phyloP scores from a whole-genome alignment of 2,113 vertebrate species.

The Pseudopipra pipra region DNA sequence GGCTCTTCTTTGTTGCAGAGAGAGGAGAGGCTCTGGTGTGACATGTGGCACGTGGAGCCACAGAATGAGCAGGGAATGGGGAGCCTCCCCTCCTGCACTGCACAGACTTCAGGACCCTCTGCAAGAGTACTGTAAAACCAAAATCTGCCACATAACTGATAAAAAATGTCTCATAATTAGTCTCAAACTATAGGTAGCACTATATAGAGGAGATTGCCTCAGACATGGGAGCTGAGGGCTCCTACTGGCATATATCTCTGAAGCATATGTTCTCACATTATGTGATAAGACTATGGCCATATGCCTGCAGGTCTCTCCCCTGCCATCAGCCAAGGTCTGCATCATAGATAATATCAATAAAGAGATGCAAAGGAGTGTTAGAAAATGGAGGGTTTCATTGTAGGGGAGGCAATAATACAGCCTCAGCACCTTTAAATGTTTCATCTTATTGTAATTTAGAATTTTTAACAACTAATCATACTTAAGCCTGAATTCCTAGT shows the following conservation, averaged over 20 bases:
- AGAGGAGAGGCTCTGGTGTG: neutral
- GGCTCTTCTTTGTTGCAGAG: neutral
- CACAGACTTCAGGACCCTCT: neutral
- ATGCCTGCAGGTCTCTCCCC: neutral
- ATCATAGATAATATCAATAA: neutral
- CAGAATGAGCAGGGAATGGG: neutral
- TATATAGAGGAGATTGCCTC: neutral
- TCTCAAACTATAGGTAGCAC: neutral
- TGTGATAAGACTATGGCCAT: accelerated
- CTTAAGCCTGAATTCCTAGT: neutral
- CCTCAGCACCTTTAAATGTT: neutral
- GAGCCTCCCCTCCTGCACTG: neutral
- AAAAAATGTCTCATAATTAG: neutral
- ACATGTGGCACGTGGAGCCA: accelerated
- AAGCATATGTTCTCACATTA: accelerated
- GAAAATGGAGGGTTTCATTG: neutral
- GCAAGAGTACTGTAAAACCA: neutral
- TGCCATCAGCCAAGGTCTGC: neutral
- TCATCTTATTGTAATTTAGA: neutral
- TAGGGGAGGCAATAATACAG: neutral
- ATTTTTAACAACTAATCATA: neutral
- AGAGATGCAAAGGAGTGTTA: neutral
- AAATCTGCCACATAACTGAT: neutral
- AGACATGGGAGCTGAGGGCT: neutral
- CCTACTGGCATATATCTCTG: neutral